phyloP scores from a whole-genome alignment of 2,797 vertebrate genomes.

The Vireo griseus region DNA sequence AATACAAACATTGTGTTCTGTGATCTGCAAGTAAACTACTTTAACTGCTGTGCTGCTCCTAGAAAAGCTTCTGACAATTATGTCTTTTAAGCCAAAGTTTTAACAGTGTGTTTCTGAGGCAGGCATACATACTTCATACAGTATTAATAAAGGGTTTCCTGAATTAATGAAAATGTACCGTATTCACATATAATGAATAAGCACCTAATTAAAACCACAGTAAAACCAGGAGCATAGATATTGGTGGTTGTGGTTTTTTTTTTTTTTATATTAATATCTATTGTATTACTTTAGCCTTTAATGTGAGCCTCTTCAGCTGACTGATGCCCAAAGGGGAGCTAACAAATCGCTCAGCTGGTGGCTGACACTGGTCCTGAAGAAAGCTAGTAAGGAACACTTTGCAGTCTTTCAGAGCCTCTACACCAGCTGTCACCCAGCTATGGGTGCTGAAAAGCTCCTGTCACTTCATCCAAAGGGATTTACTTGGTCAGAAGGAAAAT shows the following conservation, averaged over 20 bases:
- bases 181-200: conserved; percentile 69
- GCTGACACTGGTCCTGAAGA: conserved; percentile 81
- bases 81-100: conserved; percentile 56
- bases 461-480: conserved; percentile 91
- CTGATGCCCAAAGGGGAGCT: conserved; percentile 77
- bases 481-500: conserved; percentile 86
- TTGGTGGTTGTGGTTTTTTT: neutral
- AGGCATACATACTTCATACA: conserved; percentile 42
- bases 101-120: conserved; percentile 45
- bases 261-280: conserved; percentile 73
- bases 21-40: conserved; percentile 51
- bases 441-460: conserved; percentile 93
- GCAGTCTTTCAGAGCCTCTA: conserved; percentile 88
- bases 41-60: conserved; percentile 11
- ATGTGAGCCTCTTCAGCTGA: conserved; percentile 78
- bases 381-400: conserved; percentile 79
- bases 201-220: conserved; percentile 72
- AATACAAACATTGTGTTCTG: conserved; percentile 48
- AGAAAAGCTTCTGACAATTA: conserved; percentile 61
- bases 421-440: conserved; percentile 95
- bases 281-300: conserved; percentile 76
- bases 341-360: conserved; percentile 84
- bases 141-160: conserved; percentile 65
- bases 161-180: conserved; percentile 68
- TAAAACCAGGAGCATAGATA: conserved; percentile 69